Evolutionary conservation across 2,888 invertebrate species (phyloP).

Genomic region (Rotaria socialis): DNA sequence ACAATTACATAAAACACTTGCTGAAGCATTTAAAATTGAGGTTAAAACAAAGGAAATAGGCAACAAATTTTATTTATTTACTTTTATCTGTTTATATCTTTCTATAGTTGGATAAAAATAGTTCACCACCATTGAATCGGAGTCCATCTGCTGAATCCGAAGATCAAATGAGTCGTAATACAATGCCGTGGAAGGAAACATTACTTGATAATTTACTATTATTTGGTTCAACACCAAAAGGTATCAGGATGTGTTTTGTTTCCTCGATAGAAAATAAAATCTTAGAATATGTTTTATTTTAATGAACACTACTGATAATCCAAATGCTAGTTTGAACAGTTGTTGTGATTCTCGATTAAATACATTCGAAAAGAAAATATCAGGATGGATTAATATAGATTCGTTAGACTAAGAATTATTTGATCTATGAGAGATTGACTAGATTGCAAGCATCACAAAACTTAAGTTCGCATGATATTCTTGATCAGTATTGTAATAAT

Average conservation of each 20-base stretch:
- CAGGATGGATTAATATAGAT: no score
- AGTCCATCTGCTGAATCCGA: neutral
- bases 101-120: neutral
- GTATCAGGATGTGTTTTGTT: constrained; percentile 45
- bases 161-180: constrained; percentile 45
- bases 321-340: no score
- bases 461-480: no score
- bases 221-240: constrained; percentile 58
- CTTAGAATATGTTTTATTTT: no score
- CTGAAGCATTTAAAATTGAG: constrained; percentile 47
- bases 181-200: constrained; percentile 56
- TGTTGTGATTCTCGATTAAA: no score
- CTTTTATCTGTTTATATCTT: neutral
- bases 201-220: constrained; percentile 57
- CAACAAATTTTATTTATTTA: neutral
- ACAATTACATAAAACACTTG: constrained; percentile 54
- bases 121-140: neutral
- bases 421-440: no score
- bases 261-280: neutral
- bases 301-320: no score
- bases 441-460: no score
- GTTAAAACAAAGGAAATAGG: neutral
- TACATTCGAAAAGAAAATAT: no score
- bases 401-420: no score
- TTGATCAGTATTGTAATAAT: no score